phyloP scores from a whole-genome alignment of 2,113 vertebrate genomes.

The Chionodraco myersi region DNA sequence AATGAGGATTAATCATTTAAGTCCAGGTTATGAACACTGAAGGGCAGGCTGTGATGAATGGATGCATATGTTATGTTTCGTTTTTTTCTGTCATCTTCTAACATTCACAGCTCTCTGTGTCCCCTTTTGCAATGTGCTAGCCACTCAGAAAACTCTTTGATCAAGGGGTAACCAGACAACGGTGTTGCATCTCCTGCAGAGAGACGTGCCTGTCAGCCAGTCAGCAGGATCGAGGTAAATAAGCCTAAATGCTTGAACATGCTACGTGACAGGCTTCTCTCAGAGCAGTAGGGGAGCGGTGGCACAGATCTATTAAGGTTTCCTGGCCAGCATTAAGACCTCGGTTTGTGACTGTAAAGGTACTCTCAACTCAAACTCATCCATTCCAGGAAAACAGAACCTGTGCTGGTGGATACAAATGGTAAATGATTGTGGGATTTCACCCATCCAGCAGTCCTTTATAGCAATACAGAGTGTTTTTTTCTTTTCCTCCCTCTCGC shows the following conservation, averaged over 20 bases:
- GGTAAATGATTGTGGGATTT: conserved; percentile 41
- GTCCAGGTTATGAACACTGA: conserved; percentile 49
- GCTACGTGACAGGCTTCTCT: conserved; percentile 64
- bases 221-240: conserved; percentile 73
- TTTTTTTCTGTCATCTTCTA: conserved; percentile 33
- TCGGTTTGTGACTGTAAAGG: conserved; percentile 40
- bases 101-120: conserved; percentile 33
- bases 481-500: background rate
- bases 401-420: conserved; percentile 56
- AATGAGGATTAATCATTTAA: conserved; percentile 65
- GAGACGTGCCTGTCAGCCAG: conserved; percentile 75
- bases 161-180: conserved; percentile 76
- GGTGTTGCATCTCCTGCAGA: conserved; percentile 67
- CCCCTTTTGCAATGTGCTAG: conserved; percentile 26
- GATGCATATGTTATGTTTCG: conserved; percentile 46
- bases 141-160: conserved; percentile 55
- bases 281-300: conserved; percentile 45
- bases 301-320: conserved; percentile 61
- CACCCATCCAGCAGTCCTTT: background rate
- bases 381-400: conserved; percentile 41
- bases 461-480: conserved; percentile 10
- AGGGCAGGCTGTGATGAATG: conserved; percentile 27
- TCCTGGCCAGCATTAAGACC: conserved; percentile 36
- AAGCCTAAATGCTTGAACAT: conserved; percentile 74
- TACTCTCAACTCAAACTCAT: conserved; percentile 27